Conservation (phyloP, 2,888 invertebrate genomes). For the Torymus auratus region DNA sequence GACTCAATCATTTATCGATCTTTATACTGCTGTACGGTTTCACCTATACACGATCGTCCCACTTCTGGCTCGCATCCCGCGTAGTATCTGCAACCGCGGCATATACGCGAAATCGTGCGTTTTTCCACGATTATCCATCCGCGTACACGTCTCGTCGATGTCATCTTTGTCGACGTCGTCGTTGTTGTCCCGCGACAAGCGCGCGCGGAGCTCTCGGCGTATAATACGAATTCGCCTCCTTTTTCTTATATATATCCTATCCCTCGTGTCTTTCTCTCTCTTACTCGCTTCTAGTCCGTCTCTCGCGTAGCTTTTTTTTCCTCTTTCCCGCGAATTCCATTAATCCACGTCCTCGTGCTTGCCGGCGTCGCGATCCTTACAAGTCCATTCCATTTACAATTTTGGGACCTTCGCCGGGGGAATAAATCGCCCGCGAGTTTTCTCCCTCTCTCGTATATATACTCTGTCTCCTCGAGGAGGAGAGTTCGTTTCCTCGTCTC, state of each 20-base stretch:
- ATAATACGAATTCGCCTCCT: conserved; percentile 14
- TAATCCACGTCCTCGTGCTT: conserved; percentile 46
- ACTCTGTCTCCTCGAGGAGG: background rate
- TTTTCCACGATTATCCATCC: background rate
- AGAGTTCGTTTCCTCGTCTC: conserved; percentile 6
- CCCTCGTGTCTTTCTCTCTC: conserved; percentile 22
- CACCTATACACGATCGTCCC: background rate
- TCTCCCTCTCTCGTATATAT: background rate
- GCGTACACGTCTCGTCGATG: background rate
- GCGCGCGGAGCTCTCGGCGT: background rate
- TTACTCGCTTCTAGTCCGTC: conserved; percentile 29
- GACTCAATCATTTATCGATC: conserved; percentile 4
- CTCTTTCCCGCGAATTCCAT: conserved; percentile 42
- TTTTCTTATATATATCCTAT: conserved; percentile 16
- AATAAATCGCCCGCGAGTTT: conserved; percentile 44
- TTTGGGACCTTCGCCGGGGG: conserved; percentile 48
- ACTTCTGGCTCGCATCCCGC: background rate
- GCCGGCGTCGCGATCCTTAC: conserved; percentile 53
- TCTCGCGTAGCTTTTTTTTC: conserved; percentile 19
- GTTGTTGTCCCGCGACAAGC: background rate
- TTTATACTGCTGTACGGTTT: background rate
- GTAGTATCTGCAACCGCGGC: background rate
- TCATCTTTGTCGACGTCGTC: background rate
- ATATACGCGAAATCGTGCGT: background rate
- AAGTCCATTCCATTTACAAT: conserved; percentile 58